Base-by-base conservation (phyloP, 1,140 invertebrate species). In the Caenorhabditis inopinata region DNA sequence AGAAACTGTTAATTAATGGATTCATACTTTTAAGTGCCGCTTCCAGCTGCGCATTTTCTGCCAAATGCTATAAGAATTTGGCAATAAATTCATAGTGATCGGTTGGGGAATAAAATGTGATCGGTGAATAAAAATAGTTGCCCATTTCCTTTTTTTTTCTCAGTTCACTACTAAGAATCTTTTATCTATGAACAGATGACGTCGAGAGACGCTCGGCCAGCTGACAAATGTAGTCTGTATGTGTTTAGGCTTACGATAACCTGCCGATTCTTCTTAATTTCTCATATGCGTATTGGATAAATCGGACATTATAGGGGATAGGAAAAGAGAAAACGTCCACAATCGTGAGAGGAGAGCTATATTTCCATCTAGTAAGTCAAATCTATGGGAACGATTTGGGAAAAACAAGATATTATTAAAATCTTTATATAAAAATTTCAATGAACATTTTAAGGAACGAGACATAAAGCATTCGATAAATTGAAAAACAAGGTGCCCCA, bases 131-230 rank as follows among this genome's bases (percentile, higher is more conserved):
- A 68, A 38, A 38, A 38, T 68, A 58, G 51, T 58, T n/a, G 51
- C n/a, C 21, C 2, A 21, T 32, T 68, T 68, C 49, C 27, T 53
- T 12, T 42, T 42, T 32, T 68, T n/a, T 5, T 68, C 2, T 6
- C 1, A 32, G 27, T 7, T 16, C 27, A n/a, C 49, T 11, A 11
- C 18, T 7, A 32, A 14, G 32, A 68, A 68, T 68, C 58, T 35
- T 42, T 68, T 32, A 68, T 68, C 58, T 68, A 38, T 32, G 27
- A 68, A 68, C 58, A 21, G 23, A 68, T 68, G 58, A 68, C 58
- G 58, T 68, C 32, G 58, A 68, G 38, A 68, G 58, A 68, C 38
- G 58, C 29, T 68, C 58, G 58, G 38, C 38, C 58, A 68, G 35
- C n/a, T 42, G 58, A 68, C n/a, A 38, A 42, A 38, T 29, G n/a